Percentiles rank a stretch among this genome's conserved stretches.
Evolutionary conservation across 2,113 vertebrate species (phyloP).

Genomic region (Morone saxatilis): DNA sequence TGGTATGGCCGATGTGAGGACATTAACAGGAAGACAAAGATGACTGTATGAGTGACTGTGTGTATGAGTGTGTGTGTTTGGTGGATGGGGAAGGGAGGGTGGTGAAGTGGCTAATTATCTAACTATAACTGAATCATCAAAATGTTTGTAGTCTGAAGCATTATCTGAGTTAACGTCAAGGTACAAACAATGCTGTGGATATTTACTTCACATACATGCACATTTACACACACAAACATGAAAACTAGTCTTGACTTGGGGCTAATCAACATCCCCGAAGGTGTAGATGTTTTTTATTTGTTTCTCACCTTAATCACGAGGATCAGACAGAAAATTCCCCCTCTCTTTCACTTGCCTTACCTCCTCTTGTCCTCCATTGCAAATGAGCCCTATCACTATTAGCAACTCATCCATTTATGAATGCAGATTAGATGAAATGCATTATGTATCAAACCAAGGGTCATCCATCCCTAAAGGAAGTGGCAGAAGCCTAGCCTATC

Average conservation of each 20-base stretch:
- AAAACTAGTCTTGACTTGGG: not conserved
- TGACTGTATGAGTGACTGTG: slow-evolving; percentile 7
- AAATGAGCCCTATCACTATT: slow-evolving; percentile 66
- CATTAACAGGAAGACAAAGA: slow-evolving; percentile 52
- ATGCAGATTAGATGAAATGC: slow-evolving; percentile 72
- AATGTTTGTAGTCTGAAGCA: slow-evolving; percentile 21
- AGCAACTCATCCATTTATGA: slow-evolving; percentile 72
- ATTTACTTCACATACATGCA: slow-evolving; percentile 7
- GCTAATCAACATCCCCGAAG: not conserved
- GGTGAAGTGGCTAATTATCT: slow-evolving; percentile 12
- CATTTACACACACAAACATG: slow-evolving; percentile 11
- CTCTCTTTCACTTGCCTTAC: slow-evolving; percentile 40
- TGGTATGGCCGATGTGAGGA: slow-evolving; percentile 37
- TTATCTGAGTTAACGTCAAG: slow-evolving; percentile 12
- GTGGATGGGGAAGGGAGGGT: not conserved
- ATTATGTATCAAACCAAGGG: slow-evolving; percentile 72
- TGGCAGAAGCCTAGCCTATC: not conserved
- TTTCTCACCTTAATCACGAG: slow-evolving; percentile 23
- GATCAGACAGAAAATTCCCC: not conserved
- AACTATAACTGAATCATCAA: slow-evolving; percentile 29
- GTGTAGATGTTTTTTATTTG: slow-evolving; percentile 10
- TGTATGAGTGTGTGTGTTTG: not conserved
- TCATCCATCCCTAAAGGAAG: slow-evolving; percentile 49
- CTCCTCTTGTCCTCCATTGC: slow-evolving; percentile 38
- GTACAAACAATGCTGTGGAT: slow-evolving; percentile 12